These are phyloP conservation scores for Salminus brasiliensis DNA, from an alignment of 2,113 vertebrate genomes.

Conservation along the genomic window DNA sequence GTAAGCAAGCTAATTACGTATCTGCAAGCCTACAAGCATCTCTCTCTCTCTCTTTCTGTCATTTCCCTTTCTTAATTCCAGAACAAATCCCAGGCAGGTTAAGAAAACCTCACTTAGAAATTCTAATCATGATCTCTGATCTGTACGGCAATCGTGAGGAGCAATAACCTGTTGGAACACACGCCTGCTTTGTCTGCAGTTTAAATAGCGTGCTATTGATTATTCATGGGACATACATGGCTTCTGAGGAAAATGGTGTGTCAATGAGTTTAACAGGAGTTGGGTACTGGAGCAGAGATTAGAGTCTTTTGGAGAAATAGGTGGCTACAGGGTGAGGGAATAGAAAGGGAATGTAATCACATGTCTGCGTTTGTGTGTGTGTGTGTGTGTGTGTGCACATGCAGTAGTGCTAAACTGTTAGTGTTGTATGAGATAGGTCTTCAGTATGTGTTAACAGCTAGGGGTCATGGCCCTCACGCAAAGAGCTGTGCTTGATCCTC, in stretches of 20 bases:
- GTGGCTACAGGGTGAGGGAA: slow-evolving; percentile 61
- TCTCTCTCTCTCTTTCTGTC: slow-evolving; percentile 61
- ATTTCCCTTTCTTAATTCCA: slow-evolving; percentile 9
- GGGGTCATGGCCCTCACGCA: slow-evolving; percentile 70
- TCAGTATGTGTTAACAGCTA: slow-evolving; percentile 74
- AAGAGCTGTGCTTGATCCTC: slow-evolving; percentile 73
- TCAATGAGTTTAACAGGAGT: slow-evolving; percentile 65
- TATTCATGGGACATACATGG: slow-evolving; percentile 64
- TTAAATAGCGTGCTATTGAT: slow-evolving; percentile 67
- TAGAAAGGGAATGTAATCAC: slow-evolving; percentile 62
- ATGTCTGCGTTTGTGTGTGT: slow-evolving; percentile 71
- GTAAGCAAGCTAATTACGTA: slow-evolving; percentile 85
- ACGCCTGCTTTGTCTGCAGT: not conserved
- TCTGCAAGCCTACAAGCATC: slow-evolving; percentile 80
- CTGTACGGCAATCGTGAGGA: slow-evolving; percentile 54
- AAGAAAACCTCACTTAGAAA: slow-evolving; percentile 44
- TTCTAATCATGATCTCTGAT: slow-evolving; percentile 66
- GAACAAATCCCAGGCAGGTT: not conserved
- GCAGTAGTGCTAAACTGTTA: slow-evolving; percentile 1
- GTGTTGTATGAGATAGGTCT: slow-evolving; percentile 74
- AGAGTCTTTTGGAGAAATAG: slow-evolving; percentile 73
- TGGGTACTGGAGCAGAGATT: slow-evolving; percentile 68
- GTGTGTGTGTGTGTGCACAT: slow-evolving; percentile 25
- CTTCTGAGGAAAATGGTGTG: slow-evolving; percentile 51
- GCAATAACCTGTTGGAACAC: slow-evolving; percentile 59